Evolutionary conservation across 2,797 vertebrate species (phyloP), one percentile per base, ranked within the genome.

Genomic region (Sitta carolinensis): DNA sequence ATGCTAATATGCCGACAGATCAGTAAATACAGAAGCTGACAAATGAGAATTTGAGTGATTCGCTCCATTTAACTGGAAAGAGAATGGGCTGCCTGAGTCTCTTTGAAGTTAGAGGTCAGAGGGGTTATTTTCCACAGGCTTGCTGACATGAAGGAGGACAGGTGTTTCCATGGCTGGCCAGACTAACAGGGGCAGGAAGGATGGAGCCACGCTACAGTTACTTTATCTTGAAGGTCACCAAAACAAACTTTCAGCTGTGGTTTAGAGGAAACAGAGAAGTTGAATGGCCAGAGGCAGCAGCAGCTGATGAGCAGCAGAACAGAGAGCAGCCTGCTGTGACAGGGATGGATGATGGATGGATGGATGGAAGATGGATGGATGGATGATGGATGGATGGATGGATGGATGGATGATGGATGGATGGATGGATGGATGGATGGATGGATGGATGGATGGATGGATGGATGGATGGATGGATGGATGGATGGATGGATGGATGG

Each of bases 141-240:
- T 77, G 81, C 90, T 54, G 8, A 47, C 64, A 55, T 22, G 74
- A 51, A 72, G 21, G 42, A 80, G 43, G 52, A 93, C 85, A 91
- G 81, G 93, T 89, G 68, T 64, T 54, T 87, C 68, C 68, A 70
- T 7, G 34, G 55, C 74, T 75, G 85, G 51, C 76, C 77, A 79
- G 79, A 16, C 62, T 16, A 76, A 47, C 78, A 59, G 85, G 85
- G 36, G 77, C 86, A 87, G 92, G 92, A 92, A 90, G 93, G 95
- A 93, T 89, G 93, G 92, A 95, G 82, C 48, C 90, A 93, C 12
- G 42, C 88, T 95, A 84, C 95, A 77, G 91, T 95, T 69, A 95
- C 59, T 81, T 87, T 3, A 50, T 67, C 82, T 52, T 23, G 36
- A 36, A 69, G 78, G 4, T 91, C 77, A 84, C 38, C 70, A 43